Conservation (phyloP, 2,113 vertebrate species). For the Oceanites oceanicus region DNA sequence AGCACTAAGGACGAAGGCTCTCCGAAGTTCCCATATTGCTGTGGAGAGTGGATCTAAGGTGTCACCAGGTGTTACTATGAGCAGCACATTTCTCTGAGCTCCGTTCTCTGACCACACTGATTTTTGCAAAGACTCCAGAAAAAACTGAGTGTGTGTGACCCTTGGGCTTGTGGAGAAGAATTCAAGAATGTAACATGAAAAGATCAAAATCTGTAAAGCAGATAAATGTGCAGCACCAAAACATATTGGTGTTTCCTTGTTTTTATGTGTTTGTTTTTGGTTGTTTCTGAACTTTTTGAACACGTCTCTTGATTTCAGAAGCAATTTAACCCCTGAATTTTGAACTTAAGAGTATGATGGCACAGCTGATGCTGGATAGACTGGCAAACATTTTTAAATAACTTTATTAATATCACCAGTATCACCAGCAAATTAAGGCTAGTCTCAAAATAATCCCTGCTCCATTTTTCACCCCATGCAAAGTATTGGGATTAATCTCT, state of each 20-base stretch:
- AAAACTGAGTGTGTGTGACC: not conserved
- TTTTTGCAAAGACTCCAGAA: not conserved
- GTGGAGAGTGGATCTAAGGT: not conserved
- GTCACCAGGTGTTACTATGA: not conserved
- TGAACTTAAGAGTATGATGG: not conserved
- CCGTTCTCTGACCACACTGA: not conserved
- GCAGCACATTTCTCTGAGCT: not conserved
- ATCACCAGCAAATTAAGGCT: not conserved
- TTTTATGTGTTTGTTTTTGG: not conserved
- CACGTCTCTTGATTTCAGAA: not conserved
- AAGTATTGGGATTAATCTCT: not conserved
- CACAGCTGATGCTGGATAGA: not conserved
- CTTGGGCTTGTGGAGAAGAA: not conserved
- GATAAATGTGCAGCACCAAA: not conserved
- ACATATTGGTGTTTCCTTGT: not conserved
- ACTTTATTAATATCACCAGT: not conserved
- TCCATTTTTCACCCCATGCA: not conserved
- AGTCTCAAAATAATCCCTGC: not conserved
- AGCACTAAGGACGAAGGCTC: not conserved
- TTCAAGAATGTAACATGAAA: not conserved
- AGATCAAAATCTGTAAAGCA: not conserved
- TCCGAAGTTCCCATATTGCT: not conserved
- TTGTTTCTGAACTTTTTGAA: not conserved
- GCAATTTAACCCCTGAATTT: not conserved
- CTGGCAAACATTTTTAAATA: not conserved